Evolutionary conservation across 2,888 invertebrate species (phyloP), one percentile per base, ranked within the genome.

Genomic region (Microplitis manilae): DNA sequence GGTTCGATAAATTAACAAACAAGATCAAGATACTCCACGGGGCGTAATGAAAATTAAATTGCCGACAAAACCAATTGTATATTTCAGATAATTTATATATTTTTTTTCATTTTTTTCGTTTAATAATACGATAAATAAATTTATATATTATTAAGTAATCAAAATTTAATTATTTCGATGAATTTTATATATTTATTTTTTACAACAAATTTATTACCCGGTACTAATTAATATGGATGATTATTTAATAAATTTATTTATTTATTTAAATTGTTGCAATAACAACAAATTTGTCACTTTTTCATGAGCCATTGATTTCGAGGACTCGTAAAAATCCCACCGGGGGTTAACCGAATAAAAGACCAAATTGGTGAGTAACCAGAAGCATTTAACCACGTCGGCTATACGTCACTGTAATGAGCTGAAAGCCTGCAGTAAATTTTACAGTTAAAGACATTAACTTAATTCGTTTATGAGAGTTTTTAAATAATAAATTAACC

Each of bases 341-440:
- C 65, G 38, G 65, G 65, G 65, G 65, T 65, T 38, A 20, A 30
- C 7, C 50, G 13, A 50, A 50, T 50, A 50, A 62, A 13, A 9
- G 38, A 65, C 30, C 13, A 67, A 40, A 62, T 74, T 68, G 80
- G 74, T 80, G 71, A 71, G 67, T 77, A 59, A 78, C 64, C 72
- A 72, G 61, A 71, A 80, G 77, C 80, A 76, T 80, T 85, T 83
- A 82, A 81, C 77, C 77, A 77, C 79, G 78, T 81, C 83, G 79
- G 82, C 84, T 83, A 88, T 87, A 86, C 84, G 87, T 88, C 86
- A 87, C 85, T 84, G 86, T 87, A 88, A 88, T 87, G 85, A 88
- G 85, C 83, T 82, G 82, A 84, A 83, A 83, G 67, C 50, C 78
- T 71, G 78, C 77, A 74, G 76, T 77, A 74, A 70, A 70, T 73